These are phyloP conservation scores for Hycleus phaleratus DNA, from an alignment of 1,140 invertebrate species.

Conservation along the genomic window DNA sequence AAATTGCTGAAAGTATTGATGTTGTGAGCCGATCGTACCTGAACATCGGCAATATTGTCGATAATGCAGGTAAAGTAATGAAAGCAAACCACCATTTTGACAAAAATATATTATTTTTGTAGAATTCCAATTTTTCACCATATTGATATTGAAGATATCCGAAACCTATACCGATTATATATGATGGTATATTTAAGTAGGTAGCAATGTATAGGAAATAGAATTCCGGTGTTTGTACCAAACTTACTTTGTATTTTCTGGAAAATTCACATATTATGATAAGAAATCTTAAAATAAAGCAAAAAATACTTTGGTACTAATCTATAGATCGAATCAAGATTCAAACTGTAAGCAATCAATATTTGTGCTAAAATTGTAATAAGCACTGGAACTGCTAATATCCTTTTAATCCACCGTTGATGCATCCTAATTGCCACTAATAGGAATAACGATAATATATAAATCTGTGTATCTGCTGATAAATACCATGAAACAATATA, in stretches of 20 bases:
- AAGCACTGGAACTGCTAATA: constrained; percentile 6
- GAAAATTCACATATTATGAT: too few relatives aligned
- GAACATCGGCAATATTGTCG: background rate
- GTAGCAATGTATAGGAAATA: constrained; percentile 20
- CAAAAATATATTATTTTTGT: constrained; percentile 13
- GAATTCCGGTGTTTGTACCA: constrained; percentile 18
- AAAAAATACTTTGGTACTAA: constrained; percentile 21
- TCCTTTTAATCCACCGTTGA: constrained; percentile 1
- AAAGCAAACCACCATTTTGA: constrained; percentile 7
- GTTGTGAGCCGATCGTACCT: constrained; percentile 9
- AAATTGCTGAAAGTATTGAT: constrained; percentile 15
- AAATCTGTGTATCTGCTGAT: constrained; percentile 27
- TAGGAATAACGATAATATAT: constrained; percentile 19
- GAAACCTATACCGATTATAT: constrained; percentile 23
- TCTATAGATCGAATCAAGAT: constrained; percentile 21
- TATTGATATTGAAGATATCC: constrained; percentile 19
- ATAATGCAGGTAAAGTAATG: constrained; percentile 10
- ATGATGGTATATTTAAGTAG: constrained; percentile 22
- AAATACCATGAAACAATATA: constrained; percentile 25
- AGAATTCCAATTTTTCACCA: constrained; percentile 7
- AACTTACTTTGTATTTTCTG: constrained; percentile 12
- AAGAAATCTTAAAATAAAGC: background rate
- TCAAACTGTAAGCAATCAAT: constrained; percentile 14
- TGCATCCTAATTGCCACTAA: constrained; percentile 20
- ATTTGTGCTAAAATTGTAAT: constrained; percentile 17